phyloP scores from a whole-genome alignment of 1,140 invertebrate genomes.

The Dinothrombium tinctorium region DNA sequence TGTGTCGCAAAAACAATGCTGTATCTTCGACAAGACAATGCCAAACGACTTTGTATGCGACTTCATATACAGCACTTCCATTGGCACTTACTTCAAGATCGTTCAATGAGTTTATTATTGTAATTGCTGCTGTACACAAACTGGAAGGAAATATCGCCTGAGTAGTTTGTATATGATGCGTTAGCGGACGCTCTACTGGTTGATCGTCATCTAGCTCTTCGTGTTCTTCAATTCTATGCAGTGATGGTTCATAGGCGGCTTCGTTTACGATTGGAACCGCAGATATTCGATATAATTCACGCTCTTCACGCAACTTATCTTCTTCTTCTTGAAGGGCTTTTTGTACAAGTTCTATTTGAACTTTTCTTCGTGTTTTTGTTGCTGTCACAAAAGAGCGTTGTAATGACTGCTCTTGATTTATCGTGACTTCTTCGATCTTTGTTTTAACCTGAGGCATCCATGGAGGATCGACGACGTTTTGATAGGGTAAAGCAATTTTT shows the following conservation, averaged over 20 bases:
- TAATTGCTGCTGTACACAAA: constrained; percentile 75
- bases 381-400: constrained; percentile 89
- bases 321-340: constrained; percentile 80
- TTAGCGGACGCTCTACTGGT: constrained; percentile 20
- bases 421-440: constrained; percentile 93
- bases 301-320: constrained; percentile 71
- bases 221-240: constrained; percentile 49
- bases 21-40: constrained; percentile 92
- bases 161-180: constrained; percentile 46
- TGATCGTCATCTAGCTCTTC: constrained; percentile 35
- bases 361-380: constrained; percentile 91
- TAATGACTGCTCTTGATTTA: constrained; percentile 89
- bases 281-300: constrained; percentile 87
- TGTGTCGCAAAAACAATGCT: constrained; percentile 77
- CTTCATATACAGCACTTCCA: constrained; percentile 39
- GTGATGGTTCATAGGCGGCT: constrained; percentile 71
- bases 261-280: constrained; percentile 86
- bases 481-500: constrained; percentile 81
- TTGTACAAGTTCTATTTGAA: constrained; percentile 92
- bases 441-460: constrained; percentile 95
- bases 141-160: constrained; percentile 89
- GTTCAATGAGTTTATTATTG: constrained; percentile 80
- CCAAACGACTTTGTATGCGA: constrained; percentile 56
- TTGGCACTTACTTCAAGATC: constrained; percentile 85
- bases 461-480: constrained; percentile 87